phyloP scores from a whole-genome alignment of 2,113 vertebrate species.

The Gymnobelideus leadbeateri region DNA sequence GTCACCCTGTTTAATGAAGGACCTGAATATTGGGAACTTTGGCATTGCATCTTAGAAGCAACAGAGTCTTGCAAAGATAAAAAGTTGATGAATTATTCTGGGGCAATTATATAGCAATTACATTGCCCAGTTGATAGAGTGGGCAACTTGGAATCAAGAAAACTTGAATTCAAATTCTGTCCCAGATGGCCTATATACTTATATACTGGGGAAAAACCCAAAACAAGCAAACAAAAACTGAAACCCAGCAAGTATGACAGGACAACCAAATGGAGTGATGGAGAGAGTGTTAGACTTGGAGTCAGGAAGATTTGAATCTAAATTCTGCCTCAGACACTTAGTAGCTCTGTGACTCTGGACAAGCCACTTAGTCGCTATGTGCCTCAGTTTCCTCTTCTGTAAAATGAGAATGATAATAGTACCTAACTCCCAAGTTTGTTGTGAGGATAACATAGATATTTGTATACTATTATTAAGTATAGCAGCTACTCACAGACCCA shows the following conservation, averaged over 20 bases:
- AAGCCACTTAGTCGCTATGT: not conserved
- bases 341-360: not conserved
- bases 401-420: not conserved
- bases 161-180: not conserved
- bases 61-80: conserved; percentile 51
- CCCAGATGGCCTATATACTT: not conserved
- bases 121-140: not conserved
- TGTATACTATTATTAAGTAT: not conserved
- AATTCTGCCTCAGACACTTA: not conserved
- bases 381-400: not conserved
- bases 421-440: not conserved
- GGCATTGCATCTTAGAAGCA: conserved; percentile 52
- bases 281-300: not conserved
- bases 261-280: not conserved
- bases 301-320: not conserved
- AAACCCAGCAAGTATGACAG: not conserved
- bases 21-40: not conserved
- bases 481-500: not conserved
- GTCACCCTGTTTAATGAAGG: conserved; percentile 28
- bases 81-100: conserved; percentile 71
- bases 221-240: not conserved
- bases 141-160: not conserved
- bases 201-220: not conserved
- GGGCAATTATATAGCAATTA: conserved; percentile 25
- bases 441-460: not conserved